Evolutionary conservation across 2,888 invertebrate genomes (phyloP).

Genomic region (Anodontia alba): DNA sequence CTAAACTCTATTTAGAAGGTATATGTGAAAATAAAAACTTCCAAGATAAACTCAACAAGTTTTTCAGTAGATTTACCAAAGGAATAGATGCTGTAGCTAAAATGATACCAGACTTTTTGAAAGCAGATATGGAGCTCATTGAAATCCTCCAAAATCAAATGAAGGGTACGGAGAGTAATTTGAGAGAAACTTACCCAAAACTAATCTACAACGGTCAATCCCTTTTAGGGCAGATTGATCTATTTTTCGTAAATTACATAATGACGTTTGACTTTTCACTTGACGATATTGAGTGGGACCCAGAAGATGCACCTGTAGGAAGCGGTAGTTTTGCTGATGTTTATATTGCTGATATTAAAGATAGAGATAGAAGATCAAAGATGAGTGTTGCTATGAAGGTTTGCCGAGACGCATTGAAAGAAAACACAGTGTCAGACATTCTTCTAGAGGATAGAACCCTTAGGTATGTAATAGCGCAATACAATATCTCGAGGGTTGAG

Average conservation of each 20-base stretch:
- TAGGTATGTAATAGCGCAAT: slow-evolving; percentile 64
- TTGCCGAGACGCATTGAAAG: slow-evolving; percentile 64
- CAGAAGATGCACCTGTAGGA: slow-evolving; percentile 63
- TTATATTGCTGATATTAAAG: slow-evolving; percentile 58
- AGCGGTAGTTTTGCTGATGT: slow-evolving; percentile 79
- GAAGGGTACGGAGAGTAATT: slow-evolving; percentile 59
- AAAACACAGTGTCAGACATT: slow-evolving; percentile 69
- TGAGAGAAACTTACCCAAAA: slow-evolving; percentile 67
- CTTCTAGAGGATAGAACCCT: slow-evolving; percentile 76
- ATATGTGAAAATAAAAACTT: slow-evolving; percentile 64
- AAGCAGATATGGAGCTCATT: slow-evolving; percentile 74
- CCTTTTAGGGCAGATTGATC: slow-evolving; percentile 72
- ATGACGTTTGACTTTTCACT: slow-evolving; percentile 74
- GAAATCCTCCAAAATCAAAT: slow-evolving; percentile 67
- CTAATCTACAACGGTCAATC: slow-evolving; percentile 48
- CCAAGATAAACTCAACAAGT: slow-evolving; percentile 65
- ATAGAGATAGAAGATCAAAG: slow-evolving; percentile 10
- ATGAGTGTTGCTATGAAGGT: slow-evolving; percentile 71
- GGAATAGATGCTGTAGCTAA: slow-evolving; percentile 69
- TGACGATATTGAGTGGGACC: slow-evolving; percentile 68
- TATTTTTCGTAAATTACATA: slow-evolving; percentile 74
- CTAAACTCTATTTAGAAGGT: slow-evolving; percentile 62
- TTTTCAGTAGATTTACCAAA: slow-evolving; percentile 70
- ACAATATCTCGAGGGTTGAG: background rate
- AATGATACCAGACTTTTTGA: slow-evolving; percentile 77